Conservation (phyloP, 2,113 vertebrate genomes). For the Pollachius pollachius region DNA sequence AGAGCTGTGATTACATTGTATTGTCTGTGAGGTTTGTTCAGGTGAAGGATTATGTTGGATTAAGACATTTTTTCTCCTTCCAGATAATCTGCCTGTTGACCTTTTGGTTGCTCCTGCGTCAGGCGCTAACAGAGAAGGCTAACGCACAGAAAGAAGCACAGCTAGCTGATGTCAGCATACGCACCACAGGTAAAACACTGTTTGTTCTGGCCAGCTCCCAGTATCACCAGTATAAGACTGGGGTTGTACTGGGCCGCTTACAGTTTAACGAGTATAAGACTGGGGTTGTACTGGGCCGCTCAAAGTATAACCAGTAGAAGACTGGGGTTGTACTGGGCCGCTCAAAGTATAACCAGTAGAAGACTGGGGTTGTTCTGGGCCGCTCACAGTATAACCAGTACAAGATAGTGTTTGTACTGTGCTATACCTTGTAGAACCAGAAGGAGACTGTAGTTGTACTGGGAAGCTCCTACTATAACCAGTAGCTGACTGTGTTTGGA, state of each 20-base stretch:
- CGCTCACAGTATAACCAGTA: neutral
- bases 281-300: neutral
- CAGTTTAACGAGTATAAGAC: neutral
- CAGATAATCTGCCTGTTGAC: slow-evolving; percentile 89
- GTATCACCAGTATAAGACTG: neutral
- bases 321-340: neutral
- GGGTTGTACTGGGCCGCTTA: neutral
- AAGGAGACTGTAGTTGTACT: too few relatives aligned
- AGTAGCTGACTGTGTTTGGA: too few relatives aligned
- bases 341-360: neutral
- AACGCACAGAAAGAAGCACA: slow-evolving; percentile 64
- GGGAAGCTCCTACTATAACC: too few relatives aligned
- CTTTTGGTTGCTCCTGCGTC: slow-evolving; percentile 93
- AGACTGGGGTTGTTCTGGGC: neutral
- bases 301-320: neutral
- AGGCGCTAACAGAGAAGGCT: slow-evolving; percentile 87
- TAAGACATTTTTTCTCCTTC: slow-evolving; percentile 22
- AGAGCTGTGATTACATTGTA: too few relatives aligned
- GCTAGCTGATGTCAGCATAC: slow-evolving; percentile 82
- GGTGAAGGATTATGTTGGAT: too few relatives aligned
- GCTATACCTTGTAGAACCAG: too few relatives aligned
- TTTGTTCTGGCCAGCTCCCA: neutral
- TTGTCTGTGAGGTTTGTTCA: slow-evolving; percentile 23
- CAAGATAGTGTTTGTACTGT: neutral
- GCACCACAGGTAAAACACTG: slow-evolving; percentile 77